Conservation (phyloP, 2,797 vertebrate species). For the Gorsachius magnificus region DNA sequence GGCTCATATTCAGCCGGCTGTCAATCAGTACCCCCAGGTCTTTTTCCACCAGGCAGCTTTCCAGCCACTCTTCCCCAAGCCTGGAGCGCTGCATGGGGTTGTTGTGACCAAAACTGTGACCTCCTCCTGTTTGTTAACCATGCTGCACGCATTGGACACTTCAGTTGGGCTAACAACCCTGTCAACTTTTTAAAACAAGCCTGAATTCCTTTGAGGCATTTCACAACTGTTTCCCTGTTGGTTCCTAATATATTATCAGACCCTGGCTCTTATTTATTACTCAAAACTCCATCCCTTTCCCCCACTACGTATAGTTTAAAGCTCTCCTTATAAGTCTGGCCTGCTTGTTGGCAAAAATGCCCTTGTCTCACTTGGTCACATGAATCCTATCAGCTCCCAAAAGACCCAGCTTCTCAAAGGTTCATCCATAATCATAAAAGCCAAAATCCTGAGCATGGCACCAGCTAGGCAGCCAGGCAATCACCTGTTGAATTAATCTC, state of each 20-base stretch:
- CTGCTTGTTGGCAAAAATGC: background rate
- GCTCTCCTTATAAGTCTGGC: background rate
- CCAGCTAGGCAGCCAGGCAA: background rate
- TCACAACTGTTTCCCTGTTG: background rate
- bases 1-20: no score
- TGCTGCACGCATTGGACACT: background rate
- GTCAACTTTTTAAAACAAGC: background rate
- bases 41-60: no score
- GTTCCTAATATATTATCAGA: background rate
- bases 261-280: background rate
- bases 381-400: background rate
- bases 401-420: background rate
- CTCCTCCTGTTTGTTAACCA: background rate
- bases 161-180: background rate
- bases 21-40: no score
- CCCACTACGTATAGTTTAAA: background rate
- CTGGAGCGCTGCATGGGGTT: no score
- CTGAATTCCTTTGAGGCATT: background rate
- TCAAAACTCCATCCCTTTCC: background rate
- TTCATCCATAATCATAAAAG: background rate
- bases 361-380: background rate
- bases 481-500: no score
- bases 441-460: background rate
- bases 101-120: no score
- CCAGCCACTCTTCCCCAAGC: no score